Conservation (phyloP, 2,797 vertebrate genomes). For the Pseudopleuronectes americanus region DNA sequence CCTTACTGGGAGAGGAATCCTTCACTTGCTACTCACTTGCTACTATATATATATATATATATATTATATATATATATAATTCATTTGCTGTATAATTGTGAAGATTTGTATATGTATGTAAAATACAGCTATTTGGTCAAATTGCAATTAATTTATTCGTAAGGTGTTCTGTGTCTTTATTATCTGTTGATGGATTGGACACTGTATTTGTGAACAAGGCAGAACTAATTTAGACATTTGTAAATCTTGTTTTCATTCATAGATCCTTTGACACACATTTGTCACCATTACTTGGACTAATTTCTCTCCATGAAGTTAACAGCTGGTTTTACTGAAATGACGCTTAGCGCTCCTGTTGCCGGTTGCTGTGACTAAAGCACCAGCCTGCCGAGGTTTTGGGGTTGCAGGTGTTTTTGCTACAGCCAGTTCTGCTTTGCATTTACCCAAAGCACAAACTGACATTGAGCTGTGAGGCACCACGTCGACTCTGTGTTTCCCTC, state of each 20-base stretch:
- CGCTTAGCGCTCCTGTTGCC: constrained; percentile 1
- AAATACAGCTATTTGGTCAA: too few species aligned
- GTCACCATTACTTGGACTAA: neutral
- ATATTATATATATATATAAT: too few species aligned
- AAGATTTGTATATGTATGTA: too few species aligned
- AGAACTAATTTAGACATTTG: neutral
- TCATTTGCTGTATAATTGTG: too few species aligned
- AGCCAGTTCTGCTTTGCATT: constrained; percentile 71
- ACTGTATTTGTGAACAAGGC: neutral
- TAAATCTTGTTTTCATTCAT: neutral
- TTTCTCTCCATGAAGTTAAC: neutral
- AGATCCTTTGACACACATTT: neutral
- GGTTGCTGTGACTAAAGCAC: neutral
- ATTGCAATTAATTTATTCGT: neutral
- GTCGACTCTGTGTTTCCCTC: constrained; percentile 26
- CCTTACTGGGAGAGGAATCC: too few species aligned
- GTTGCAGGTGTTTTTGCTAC: constrained; percentile 64
- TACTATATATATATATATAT: too few species aligned
- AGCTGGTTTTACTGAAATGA: constrained; percentile 1
- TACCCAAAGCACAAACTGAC: constrained; percentile 73
- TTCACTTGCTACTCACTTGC: too few species aligned
- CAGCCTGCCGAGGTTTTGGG: constrained; percentile 30
- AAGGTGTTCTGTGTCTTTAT: neutral
- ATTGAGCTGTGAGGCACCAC: constrained; percentile 26
- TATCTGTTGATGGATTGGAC: neutral